Conservation (phyloP, 2,797 vertebrate genomes). For the Vespertilio murinus region DNA sequence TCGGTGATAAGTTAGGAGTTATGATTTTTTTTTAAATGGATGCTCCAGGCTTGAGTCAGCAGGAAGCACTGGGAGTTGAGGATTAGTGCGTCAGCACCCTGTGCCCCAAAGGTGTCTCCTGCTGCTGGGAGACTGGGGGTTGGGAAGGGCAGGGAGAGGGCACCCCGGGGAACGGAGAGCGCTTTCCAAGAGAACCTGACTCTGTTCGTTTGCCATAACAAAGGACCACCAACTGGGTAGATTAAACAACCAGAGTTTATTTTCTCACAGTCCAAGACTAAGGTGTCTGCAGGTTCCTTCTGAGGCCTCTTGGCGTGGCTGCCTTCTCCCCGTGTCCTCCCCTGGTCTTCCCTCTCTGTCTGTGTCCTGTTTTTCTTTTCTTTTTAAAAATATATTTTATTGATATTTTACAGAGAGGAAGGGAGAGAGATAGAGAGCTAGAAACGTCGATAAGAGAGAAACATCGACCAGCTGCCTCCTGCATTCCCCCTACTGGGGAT, state of each 20-base stretch:
- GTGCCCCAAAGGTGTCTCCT: not conserved
- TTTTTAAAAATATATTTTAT: too few species aligned
- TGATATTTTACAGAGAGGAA: too few species aligned
- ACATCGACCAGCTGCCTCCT: too few species aligned
- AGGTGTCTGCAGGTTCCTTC: not conserved
- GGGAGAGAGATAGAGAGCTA: too few species aligned
- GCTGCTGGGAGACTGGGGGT: not conserved
- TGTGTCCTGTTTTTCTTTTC: not conserved
- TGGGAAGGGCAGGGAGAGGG: not conserved
- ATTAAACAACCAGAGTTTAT: not conserved
- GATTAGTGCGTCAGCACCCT: not conserved
- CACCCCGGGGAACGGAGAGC: not conserved
- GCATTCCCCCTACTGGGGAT: too few species aligned
- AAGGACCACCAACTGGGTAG: not conserved
- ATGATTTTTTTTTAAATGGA: not conserved
- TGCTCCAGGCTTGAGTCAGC: not conserved
- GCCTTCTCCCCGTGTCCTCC: not conserved
- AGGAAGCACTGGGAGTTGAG: not conserved
- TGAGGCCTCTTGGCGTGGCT: not conserved
- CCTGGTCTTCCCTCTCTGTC: not conserved
- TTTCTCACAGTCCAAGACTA: not conserved
- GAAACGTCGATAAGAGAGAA: too few species aligned
- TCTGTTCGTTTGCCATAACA: not conserved
- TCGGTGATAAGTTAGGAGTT: not conserved
- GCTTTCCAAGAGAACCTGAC: not conserved